These are phyloP conservation scores for Acrobasis repandana DNA, from an alignment of 2,888 invertebrate genomes.

Conservation along the genomic window DNA sequence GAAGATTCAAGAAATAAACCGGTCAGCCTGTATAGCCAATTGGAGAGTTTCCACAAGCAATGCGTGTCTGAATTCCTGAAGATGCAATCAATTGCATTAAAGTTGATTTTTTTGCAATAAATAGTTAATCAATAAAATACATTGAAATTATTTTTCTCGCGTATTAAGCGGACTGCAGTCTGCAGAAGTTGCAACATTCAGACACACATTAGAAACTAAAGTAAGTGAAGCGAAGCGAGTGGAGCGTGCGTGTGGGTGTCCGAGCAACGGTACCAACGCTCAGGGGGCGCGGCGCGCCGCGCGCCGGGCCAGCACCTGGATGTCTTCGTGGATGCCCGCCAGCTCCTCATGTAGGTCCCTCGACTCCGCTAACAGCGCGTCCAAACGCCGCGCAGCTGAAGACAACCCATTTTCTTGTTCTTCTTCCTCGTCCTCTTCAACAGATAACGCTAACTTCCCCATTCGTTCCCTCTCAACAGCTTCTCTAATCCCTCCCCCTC, in stretches of 20 bases:
- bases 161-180: too few species aligned
- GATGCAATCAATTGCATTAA: too few species aligned
- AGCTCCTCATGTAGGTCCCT: conserved; percentile 72
- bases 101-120: too few species aligned
- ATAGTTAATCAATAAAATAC: too few species aligned
- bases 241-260: conserved; percentile 31
- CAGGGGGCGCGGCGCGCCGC: conserved; percentile 64
- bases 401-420: conserved; percentile 52
- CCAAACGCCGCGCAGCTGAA: conserved; percentile 66
- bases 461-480: conserved; percentile 69
- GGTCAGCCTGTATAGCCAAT: too few species aligned
- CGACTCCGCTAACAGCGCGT: conserved; percentile 72
- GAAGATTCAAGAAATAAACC: too few species aligned
- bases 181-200: too few species aligned
- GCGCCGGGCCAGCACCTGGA: conserved; percentile 80
- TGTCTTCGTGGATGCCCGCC: conserved; percentile 75
- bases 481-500: conserved; percentile 52
- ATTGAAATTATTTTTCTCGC: too few species aligned
- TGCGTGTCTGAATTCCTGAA: neutral
- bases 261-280: conserved; percentile 69
- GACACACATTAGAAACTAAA: conserved; percentile 7
- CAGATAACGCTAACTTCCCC: conserved; percentile 69
- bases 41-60: neutral
- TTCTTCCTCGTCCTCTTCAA: conserved; percentile 67
- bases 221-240: conserved; percentile 17